These are phyloP conservation scores for Mesorhabditis sp. DNA, from an alignment of 2,888 invertebrate genomes.

Conservation along the genomic window DNA sequence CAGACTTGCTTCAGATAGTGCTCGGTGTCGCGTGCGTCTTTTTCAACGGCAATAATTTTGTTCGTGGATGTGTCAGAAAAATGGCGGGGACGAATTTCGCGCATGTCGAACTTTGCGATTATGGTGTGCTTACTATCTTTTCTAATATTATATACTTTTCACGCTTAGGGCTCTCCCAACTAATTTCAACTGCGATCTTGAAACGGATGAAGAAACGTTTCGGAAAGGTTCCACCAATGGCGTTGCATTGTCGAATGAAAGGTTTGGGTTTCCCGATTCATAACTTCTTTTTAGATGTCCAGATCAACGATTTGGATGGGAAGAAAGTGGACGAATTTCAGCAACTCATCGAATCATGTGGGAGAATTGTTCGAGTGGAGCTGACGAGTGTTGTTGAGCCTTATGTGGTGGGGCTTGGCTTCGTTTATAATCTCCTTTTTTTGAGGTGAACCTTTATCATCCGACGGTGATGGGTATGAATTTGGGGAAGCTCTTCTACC, in stretches of 20 bases:
- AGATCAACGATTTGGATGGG: slow-evolving; percentile 14
- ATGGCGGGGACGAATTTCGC: background rate
- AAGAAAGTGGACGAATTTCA: slow-evolving; percentile 9
- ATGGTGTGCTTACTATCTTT: background rate
- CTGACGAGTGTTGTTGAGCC: slow-evolving; percentile 12
- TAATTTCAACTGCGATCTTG: background rate
- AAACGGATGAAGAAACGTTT: slow-evolving; percentile 3
- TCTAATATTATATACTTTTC: background rate
- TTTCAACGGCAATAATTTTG: background rate
- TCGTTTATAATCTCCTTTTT: background rate
- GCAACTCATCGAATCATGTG: slow-evolving; percentile 6
- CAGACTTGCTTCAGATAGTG: background rate
- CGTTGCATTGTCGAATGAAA: slow-evolving; percentile 14
- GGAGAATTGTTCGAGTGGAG: slow-evolving; percentile 14
- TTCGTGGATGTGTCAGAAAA: background rate
- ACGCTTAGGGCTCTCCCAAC: slow-evolving; percentile 7
- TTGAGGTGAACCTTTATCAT: slow-evolving; percentile 17
- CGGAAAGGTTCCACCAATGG: slow-evolving; percentile 14
- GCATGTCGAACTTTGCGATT: background rate
- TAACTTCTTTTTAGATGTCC: slow-evolving; percentile 12
- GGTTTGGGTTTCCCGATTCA: background rate
- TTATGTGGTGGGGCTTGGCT: slow-evolving; percentile 7
- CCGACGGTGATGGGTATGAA: slow-evolving; percentile 12
- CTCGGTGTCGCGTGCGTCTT: background rate
- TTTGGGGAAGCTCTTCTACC: slow-evolving; percentile 12